Base-by-base conservation (phyloP, 2,888 invertebrate genomes). In the Epiblema foenella region DNA sequence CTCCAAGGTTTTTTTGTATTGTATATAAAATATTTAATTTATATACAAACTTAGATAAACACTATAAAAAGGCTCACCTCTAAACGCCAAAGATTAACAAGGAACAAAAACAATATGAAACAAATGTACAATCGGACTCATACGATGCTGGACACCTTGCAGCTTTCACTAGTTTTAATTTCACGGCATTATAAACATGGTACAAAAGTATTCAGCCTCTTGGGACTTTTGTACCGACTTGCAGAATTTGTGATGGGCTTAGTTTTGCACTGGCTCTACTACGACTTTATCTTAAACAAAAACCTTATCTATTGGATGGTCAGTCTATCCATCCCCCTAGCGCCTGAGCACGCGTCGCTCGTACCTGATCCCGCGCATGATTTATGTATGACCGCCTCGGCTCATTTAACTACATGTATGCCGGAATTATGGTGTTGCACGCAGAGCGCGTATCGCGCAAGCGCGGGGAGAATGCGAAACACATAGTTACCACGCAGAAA, bases 381-480 rank as follows among this genome's bases (percentile, higher is more conserved):
- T 89, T 91, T 89, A 91, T 90, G 90, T 87, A 88, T 90, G 87
- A 86, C 87, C 80, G 85, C 83, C 85, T 85, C 82, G 86, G 86
- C 85, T 89, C 89, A 87, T 90, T 89, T 90, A 89, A 89, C 90
- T 89, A 89, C 88, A 88, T 88, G 86, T 86, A 88, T 87, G 86
- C 86, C 85, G 87, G 89, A 89, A 89, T 89, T 88, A 89, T 90
- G 89, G 86, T 86, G 86, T 86, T 85, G 82, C 77, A 81, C 82
- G 82, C 87, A 84, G 77, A 84, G 81, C 85, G 86, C 84, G 86
- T 83, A 81, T 81, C 77, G 78, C 78, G 76, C 75, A 73, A 80
- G 79, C 90, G 88, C 87, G 89, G 81, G 75, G 81, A 78, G 90
- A 89, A 89, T 91, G 82, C 81, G 79, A 85, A 86, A 74, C 78